phyloP scores from a whole-genome alignment of 30 jellyfish, hydroid and myxozoan genomes.

The Phacellophora camtschatica region DNA sequence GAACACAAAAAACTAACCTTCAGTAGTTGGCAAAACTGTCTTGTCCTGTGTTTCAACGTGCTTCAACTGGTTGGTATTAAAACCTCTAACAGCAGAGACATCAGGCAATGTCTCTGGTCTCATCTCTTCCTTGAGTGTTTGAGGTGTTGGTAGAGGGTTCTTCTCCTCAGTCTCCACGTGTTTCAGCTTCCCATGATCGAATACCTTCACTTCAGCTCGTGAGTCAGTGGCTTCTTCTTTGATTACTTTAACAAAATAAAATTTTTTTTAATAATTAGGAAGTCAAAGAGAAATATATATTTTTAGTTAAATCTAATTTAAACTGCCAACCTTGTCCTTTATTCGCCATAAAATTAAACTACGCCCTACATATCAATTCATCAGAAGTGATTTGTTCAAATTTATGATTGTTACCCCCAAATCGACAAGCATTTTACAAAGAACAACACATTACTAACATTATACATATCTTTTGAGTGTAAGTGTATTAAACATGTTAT shows the following conservation, averaged over 20 bases:
- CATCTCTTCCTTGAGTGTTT: conserved; percentile 81
- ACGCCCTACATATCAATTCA: no score
- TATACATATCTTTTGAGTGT: no score
- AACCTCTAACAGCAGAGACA: conserved; percentile 81
- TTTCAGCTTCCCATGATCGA: conserved; percentile 81
- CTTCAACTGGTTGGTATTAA: conserved; percentile 74
- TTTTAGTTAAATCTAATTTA: no score
- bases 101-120: conserved; percentile 95
- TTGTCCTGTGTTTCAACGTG: conserved; percentile 91
- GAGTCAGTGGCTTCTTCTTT: conserved; percentile 86
- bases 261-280: no score
- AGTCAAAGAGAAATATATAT: neutral
- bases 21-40: conserved; percentile 86
- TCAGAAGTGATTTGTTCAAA: no score
- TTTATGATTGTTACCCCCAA: no score
- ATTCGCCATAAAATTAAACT: no score
- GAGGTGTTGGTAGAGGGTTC: conserved; percentile 93
- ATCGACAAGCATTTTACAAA: no score
- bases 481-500: no score
- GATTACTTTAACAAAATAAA: no score
- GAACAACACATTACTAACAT: no score
- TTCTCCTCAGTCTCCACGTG: conserved; percentile 97
- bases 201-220: conserved; percentile 87
- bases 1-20: conserved; percentile 41
- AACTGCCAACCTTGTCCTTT: no score